phyloP scores from a whole-genome alignment of 30 jellyfish, hydroid and myxozoan genomes.

The Hydractinia echinata region DNA sequence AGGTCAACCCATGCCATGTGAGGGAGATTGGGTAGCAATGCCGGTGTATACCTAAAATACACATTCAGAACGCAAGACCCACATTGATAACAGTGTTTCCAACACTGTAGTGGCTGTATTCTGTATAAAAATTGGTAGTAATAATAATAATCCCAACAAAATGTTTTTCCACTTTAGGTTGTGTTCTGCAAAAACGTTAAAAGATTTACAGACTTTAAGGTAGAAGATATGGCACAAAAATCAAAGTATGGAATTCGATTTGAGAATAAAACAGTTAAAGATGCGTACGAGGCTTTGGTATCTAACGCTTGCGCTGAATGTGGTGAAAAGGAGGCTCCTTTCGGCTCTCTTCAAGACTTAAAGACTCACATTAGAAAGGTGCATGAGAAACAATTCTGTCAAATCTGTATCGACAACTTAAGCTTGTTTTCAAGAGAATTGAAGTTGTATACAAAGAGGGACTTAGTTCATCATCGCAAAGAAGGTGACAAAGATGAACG shows the following conservation, averaged over 20 bases:
- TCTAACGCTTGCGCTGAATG: constrained; percentile 49
- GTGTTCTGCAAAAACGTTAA: constrained; percentile 35
- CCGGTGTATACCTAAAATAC: too few relatives aligned
- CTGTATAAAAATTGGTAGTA: too few relatives aligned
- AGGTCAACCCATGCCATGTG: too few relatives aligned
- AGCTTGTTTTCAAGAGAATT: constrained; percentile 69
- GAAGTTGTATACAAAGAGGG: constrained; percentile 51
- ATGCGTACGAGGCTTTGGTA: constrained; percentile 45
- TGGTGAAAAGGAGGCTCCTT: constrained; percentile 3
- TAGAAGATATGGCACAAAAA: constrained; percentile 19
- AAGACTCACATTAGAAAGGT: constrained; percentile 62
- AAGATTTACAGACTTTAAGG: constrained; percentile 41
- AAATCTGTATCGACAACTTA: constrained; percentile 67
- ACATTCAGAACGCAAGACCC: too few relatives aligned
- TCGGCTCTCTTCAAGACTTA: constrained; percentile 47
- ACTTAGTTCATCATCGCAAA: constrained; percentile 66
- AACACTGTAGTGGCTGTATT: too few relatives aligned
- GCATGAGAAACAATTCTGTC: constrained; percentile 79
- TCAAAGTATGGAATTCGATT: constrained; percentile 64
- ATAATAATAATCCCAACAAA: too few relatives aligned
- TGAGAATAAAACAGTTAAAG: constrained; percentile 29
- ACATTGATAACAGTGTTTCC: too few relatives aligned
- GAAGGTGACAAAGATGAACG: constrained; percentile 76
- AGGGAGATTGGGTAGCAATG: too few relatives aligned
- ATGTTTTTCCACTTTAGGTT: constrained; percentile 49